Conservation (phyloP, 2,888 invertebrate genomes). For the Galerucella pusilla region DNA sequence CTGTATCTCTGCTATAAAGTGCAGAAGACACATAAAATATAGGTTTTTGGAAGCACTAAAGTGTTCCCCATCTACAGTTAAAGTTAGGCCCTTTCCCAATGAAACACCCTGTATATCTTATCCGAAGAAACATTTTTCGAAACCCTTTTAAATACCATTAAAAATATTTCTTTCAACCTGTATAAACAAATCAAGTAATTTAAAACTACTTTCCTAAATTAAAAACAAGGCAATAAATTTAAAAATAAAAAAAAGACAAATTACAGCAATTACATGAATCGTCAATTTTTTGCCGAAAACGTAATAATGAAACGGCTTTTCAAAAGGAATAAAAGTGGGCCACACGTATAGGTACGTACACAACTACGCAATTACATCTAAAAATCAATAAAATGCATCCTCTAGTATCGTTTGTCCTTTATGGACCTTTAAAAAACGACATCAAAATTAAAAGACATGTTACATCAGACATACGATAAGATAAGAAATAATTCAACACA, state of each 20-base stretch:
- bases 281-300: not conserved
- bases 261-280: conserved; percentile 6
- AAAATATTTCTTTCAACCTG: not conserved
- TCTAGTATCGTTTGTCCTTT: conserved; percentile 3
- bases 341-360: not conserved
- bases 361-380: conserved; percentile 1
- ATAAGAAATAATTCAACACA: conserved; percentile 8
- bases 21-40: too few relatives aligned
- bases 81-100: too few relatives aligned
- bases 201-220: conserved; percentile 1
- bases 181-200: not conserved
- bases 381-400: conserved; percentile 13
- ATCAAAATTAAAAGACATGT: not conserved
- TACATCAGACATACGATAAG: not conserved
- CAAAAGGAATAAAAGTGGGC: conserved; percentile 2
- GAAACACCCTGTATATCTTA: too few relatives aligned
- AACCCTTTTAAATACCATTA: not conserved
- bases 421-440: not conserved
- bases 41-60: too few relatives aligned
- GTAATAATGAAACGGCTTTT: not conserved
- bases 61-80: too few relatives aligned
- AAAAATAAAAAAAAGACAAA: conserved; percentile 13
- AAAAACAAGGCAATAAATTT: not conserved
- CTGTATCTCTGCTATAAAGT: too few relatives aligned
- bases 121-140: too few relatives aligned